Base-by-base conservation (phyloP, 2,888 invertebrate species). In the Scrobipalpa costella region DNA sequence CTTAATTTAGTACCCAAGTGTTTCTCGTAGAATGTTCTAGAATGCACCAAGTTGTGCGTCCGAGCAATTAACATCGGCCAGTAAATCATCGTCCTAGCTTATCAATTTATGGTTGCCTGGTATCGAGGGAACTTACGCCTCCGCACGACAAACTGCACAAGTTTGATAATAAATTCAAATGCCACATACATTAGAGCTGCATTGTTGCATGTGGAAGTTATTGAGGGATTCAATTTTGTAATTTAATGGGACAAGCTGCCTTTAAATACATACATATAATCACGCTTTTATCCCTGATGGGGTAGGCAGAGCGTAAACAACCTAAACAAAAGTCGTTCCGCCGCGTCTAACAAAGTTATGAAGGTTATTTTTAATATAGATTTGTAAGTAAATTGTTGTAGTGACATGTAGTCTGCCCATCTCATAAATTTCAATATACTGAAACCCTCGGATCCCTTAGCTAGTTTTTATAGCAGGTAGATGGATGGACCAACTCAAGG, bases 31-130 rank as follows among this genome's bases (percentile, higher is more conserved):
- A 40, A 40, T 44, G n/a, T 44, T 44, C 44, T 44, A 27, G 27
- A 27, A 27, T 27, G 27, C 27, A n/a, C 44, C 44, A 44, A 44
- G n/a, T 44, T 15, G 44, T 44, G 44, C 44, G 44, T 44, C 44
- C 33, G 15, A 34, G 52, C 61, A 62, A 64, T 64, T 59, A 64
- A 44, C 55, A 62, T 62, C 19, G 19, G 11, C 40, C 69, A 49
- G 66, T 83, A 81, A 80, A 84, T 84, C 79, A 82, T 70, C 47
- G 47, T 47, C 67, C 69, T 21, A 78, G 81, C 84, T 88, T 89
- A 89, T 89, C 88, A 88, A 88, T 89, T 88, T 89, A 88, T 87
- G 78, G 85, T 78, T 80, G 84, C 86, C 72, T 67, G 78, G 86
- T 86, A 88, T 86, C 82, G 85, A 81, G 44, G 44, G n/a, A 88